These are phyloP conservation scores for Frankliniella fusca DNA, from an alignment of 2,888 invertebrate genomes.

Conservation along the genomic window DNA sequence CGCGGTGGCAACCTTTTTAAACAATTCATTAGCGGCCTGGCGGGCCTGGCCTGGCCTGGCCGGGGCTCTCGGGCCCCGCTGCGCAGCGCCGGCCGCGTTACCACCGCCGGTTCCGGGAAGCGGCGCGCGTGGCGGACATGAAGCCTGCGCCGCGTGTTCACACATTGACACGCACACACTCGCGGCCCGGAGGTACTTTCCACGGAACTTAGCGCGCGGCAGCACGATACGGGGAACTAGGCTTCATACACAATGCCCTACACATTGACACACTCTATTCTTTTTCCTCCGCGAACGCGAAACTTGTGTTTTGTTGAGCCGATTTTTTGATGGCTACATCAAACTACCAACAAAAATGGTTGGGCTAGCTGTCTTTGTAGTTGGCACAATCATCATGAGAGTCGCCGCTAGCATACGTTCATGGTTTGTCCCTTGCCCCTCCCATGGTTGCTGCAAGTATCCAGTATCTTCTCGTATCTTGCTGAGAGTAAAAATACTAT, in stretches of 20 bases:
- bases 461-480: no score
- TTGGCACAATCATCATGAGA: no score
- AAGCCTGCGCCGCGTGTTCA: conserved; percentile 18
- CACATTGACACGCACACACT: conserved; percentile 17
- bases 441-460: no score
- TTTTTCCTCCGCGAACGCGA: not conserved
- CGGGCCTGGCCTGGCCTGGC: not conserved
- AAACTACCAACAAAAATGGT: no score
- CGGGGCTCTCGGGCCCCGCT: no score
- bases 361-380: no score
- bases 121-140: not conserved
- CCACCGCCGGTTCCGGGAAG: no score
- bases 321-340: no score
- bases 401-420: no score
- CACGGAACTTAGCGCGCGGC: not conserved
- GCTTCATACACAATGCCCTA: not conserved
- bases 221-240: not conserved
- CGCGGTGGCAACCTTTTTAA: conserved; percentile 15
- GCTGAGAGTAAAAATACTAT: no score
- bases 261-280: not conserved
- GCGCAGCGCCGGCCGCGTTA: no score
- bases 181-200: not conserved
- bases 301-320: not conserved
- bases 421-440: no score
- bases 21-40: conserved; percentile 15